Evolutionary conservation across 2,797 vertebrate species (phyloP), one percentile per base, ranked within the genome.

Genomic region (Oreonectes daqikongensis): DNA sequence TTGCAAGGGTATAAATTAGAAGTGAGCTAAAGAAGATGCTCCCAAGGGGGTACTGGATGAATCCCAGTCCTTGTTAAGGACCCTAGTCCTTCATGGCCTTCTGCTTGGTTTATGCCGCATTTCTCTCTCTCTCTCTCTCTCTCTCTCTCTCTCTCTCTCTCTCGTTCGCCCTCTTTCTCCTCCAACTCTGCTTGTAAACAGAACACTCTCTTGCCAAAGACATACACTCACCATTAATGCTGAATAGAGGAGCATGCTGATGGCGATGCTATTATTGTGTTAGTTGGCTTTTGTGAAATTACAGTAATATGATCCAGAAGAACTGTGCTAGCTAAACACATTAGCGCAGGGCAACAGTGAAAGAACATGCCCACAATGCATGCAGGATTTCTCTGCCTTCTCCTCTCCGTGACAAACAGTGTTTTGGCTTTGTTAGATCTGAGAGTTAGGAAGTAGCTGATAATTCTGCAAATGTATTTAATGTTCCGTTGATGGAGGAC

Each of bases 1-100:
- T 87, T 90, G 90, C 89, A 88, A 81, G 75, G 89, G 77, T 88
- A 89, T 89, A 86, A 89, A 90, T 90, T 87, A 87, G 72, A 89
- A 87, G 84, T 81, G 86, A 89, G 82, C 79, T 85, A 84, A 77
- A 69, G 78, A 84, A 84, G 82, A 80, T 77, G 73, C n/a, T 88
- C 85, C 83, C 87, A 74, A 1, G 84, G 69, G n/a, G 78, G 86
- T 83, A 84, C 83, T 89, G 89, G 85, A 88, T 63, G 2, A 65
- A 84, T 83, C 78, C 84, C 85, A 85, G 86, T 80, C 85, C 85
- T 86, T 86, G 73, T 78, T 79, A 75, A 75, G 57, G 69, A 79
- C 79, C 35, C 72, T 28, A 71, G 81, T 79, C 66, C 80, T 82
- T 79, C 86, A 83, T 83, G 78, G 85, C 69, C 53, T 67, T 82